Evolutionary conservation across 2,888 invertebrate species (phyloP), one percentile per base, ranked within the genome.

Genomic region (Zygaena filipendulae): DNA sequence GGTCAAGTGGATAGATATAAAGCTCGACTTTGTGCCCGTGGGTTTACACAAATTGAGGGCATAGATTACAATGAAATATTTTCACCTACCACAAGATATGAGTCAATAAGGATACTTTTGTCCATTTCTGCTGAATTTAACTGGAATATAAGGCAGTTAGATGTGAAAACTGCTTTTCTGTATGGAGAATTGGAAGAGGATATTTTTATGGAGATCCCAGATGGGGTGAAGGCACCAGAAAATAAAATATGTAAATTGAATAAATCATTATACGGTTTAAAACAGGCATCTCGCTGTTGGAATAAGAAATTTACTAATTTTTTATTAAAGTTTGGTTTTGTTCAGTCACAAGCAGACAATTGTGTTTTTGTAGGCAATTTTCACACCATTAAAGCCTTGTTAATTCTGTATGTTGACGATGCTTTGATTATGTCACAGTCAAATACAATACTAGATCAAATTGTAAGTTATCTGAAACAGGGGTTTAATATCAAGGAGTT

Each of bases 291-390:
- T 1, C 11, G 24, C 4, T 29, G 24, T 9, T 29, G 29, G 29
- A 16, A 16, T 16, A 16, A 16, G 5, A 16, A 16, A 16, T 6
- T 16, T 26, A 35, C 29, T n/a, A 4, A 27, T 1, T 42, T 45
- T 39, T 20, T 50, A 8, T 10, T 7, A 2, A 29, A 31, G 13
- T 45, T 28, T 45, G 45, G 43, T 39, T 47, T 43, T 36, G 21
- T 29, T 11, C 30, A 37, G 16, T 45, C 29, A 30, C 29, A 40
- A 11, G 32, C 43, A 25, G 41, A 45, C 22, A 32, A 33, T 26
- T 49, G 45, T 46, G 14, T 51, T 25, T 51, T 14, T 21, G 13
- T 27, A 9, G 21, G 27, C 7, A 7, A 21, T 21, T 21, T 27
- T 21, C 10, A 19, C 8, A 12, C 2, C 3, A n/a, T 6, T 6